A percentile compares a stretch with the other conserved stretches of the same genome.
These are phyloP conservation scores for Zosterops hypoxanthus DNA, from an alignment of 2,113 vertebrate genomes.

Conservation along the genomic window DNA sequence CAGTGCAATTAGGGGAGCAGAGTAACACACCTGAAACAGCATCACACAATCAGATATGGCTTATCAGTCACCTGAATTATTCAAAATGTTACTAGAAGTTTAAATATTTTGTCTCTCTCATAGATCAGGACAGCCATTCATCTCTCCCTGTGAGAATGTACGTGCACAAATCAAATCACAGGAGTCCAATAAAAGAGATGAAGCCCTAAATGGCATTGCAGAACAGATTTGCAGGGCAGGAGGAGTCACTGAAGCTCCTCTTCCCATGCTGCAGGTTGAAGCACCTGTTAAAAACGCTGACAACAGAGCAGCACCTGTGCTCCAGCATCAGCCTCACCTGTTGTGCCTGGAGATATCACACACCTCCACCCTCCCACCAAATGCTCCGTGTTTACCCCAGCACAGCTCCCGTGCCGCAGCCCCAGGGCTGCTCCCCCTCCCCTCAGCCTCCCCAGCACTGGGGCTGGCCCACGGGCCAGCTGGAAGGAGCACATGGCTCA, in stretches of 20 bases:
- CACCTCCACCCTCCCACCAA: background rate
- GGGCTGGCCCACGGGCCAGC: background rate
- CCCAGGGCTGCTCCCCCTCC: background rate
- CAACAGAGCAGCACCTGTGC: background rate
- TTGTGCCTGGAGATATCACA: background rate
- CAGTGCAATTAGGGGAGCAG: background rate
- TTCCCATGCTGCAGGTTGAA: background rate
- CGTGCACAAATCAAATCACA: background rate
- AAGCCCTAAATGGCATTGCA: background rate
- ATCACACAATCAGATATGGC: background rate
- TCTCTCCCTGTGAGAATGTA: background rate
- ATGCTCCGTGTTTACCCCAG: accelerated
- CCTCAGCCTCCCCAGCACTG: background rate
- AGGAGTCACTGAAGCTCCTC: background rate
- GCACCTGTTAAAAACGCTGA: background rate
- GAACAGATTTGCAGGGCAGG: background rate
- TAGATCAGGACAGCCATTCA: background rate
- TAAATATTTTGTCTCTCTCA: background rate
- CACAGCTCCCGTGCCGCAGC: background rate
- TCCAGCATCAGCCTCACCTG: background rate
- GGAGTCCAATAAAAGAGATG: background rate
- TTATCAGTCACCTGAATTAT: background rate
- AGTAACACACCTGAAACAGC: background rate
- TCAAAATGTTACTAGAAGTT: background rate
- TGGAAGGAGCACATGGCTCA: background rate